These are phyloP conservation scores for Meiosimyza decipiens DNA, from an alignment of 2,888 invertebrate genomes.

Conservation along the genomic window DNA sequence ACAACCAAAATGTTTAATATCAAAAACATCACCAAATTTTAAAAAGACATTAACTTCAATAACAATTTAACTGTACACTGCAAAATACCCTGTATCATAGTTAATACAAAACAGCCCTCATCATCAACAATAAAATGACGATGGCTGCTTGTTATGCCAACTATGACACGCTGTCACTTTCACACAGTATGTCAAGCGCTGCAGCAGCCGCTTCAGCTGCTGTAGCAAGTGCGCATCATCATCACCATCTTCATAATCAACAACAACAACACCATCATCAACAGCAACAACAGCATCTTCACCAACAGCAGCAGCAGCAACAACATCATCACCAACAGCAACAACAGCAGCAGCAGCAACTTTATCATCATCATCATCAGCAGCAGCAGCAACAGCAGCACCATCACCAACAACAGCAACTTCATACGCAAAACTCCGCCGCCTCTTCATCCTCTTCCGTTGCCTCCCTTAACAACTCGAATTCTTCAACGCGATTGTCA, in stretches of 20 bases:
- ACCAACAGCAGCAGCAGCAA: conserved; percentile 44
- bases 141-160: conserved; percentile 67
- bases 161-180: conserved; percentile 64
- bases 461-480: conserved; percentile 69
- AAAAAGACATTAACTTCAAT: too few species aligned
- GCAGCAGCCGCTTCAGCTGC: conserved; percentile 46
- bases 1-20: too few species aligned
- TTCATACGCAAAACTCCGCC: conserved; percentile 13
- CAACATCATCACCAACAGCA: conserved; percentile 40
- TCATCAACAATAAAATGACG: conserved; percentile 55
- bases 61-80: too few species aligned
- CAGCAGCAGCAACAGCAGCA: conserved; percentile 30
- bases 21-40: too few species aligned
- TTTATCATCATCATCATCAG: conserved; percentile 28
- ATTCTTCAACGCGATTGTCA: conserved; percentile 61
- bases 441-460: conserved; percentile 46
- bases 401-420: conserved; percentile 24
- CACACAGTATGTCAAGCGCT: conserved; percentile 60
- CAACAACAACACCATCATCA: conserved; percentile 45
- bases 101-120: conserved; percentile 3
- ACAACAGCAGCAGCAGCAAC: conserved; percentile 36
- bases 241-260: conserved; percentile 43
- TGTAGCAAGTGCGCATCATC: conserved; percentile 40
- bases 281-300: conserved; percentile 45
- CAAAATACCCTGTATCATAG: background rate